A percentile compares a stretch with the other conserved stretches of the same genome.
Conservation (phyloP, 2,797 vertebrate genomes). For the Fratercula arctica region DNA sequence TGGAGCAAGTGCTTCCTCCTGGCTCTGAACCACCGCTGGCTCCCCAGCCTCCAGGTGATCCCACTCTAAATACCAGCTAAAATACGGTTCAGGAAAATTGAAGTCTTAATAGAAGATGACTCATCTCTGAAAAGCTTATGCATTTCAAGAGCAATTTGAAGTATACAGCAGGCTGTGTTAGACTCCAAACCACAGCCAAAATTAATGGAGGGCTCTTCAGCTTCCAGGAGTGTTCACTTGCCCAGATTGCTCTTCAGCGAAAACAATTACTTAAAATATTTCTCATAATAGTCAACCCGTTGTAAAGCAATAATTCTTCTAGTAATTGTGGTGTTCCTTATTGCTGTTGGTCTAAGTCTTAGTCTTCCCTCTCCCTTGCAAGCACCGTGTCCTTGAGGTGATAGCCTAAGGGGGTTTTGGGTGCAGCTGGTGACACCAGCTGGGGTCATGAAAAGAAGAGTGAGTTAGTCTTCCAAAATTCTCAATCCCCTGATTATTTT, state of each 20-base stretch:
- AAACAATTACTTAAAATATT: conserved; percentile 48
- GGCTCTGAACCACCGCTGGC: background rate
- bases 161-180: background rate
- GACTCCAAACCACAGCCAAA: background rate
- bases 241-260: conserved; percentile 35
- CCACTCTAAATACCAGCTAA: background rate
- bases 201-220: conserved; percentile 60
- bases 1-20: background rate
- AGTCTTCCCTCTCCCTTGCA: background rate
- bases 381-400: background rate
- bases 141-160: conserved; percentile 13
- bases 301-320: background rate
- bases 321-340: background rate
- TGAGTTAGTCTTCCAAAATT: background rate
- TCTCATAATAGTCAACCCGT: background rate
- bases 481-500: background rate
- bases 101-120: background rate
- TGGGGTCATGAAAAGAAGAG: too few species aligned
- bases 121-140: background rate
- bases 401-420: rapidly evolving
- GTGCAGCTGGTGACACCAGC: background rate
- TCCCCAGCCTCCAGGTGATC: background rate
- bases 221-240: conserved; percentile 7
- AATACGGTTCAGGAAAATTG: background rate
- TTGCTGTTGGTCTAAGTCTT: background rate